These are phyloP conservation scores for Nesometra sesokonis DNA, from an alignment of 35 echinoderm and acorn worm genomes.

Conservation along the genomic window DNA sequence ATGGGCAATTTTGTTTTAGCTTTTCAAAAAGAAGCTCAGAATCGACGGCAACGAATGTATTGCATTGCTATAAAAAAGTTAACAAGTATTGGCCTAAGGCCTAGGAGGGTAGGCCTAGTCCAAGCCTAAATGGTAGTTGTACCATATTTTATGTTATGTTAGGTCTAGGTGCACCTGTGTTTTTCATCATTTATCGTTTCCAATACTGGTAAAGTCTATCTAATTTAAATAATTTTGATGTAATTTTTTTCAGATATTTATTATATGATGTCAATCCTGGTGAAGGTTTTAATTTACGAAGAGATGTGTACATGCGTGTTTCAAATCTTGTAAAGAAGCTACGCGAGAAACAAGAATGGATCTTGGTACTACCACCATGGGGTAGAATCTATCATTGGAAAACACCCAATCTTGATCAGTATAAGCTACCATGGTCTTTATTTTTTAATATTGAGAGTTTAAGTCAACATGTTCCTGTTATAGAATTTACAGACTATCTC, in stretches of 20 bases:
- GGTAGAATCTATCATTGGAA: constrained; percentile 94
- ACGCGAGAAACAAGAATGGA: constrained; percentile 61
- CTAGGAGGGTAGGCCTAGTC: too few species aligned
- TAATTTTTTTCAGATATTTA: constrained; percentile 62
- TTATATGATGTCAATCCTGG: constrained; percentile 90
- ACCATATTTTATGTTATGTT: too few species aligned
- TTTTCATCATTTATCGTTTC: too few species aligned
- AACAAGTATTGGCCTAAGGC: too few species aligned
- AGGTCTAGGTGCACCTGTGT: too few species aligned
- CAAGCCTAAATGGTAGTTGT: too few species aligned
- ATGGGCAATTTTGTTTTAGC: too few species aligned
- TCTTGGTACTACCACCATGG: constrained; percentile 87
- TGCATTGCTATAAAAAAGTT: too few species aligned
- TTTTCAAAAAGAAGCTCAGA: too few species aligned
- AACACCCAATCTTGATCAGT: constrained; percentile 54
- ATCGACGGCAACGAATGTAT: too few species aligned
- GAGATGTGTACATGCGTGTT: constrained; percentile 98
- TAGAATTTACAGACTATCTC: constrained; percentile 88
- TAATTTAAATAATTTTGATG: too few species aligned
- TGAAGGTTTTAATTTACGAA: constrained; percentile 84
- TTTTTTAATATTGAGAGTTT: constrained; percentile 86
- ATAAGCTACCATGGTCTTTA: constrained; percentile 73
- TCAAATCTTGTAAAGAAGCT: constrained; percentile 71
- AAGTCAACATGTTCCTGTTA: constrained; percentile 67
- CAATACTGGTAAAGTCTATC: too few species aligned